Evolutionary conservation across 2,888 invertebrate species (phyloP).

Genomic region (Leptopilina syphax): DNA sequence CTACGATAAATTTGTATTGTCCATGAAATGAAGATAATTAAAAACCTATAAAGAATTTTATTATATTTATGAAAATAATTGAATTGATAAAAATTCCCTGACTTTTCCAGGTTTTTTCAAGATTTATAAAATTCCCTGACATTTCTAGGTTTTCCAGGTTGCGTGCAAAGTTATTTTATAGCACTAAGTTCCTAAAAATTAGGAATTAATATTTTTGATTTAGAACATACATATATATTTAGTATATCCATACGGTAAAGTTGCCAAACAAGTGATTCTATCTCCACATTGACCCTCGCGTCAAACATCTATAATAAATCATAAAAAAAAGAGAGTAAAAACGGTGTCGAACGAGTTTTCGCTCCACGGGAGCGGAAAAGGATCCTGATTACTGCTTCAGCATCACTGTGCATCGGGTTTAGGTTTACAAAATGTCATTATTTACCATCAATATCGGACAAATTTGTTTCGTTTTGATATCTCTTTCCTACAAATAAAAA

Average conservation of each 20-base stretch:
- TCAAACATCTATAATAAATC: constrained; percentile 6
- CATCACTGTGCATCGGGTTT: constrained; percentile 19
- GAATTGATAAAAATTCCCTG: too few relatives aligned
- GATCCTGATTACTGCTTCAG: constrained; percentile 11
- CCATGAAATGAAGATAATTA: too few relatives aligned
- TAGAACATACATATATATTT: not conserved
- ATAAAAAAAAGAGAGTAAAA: constrained; percentile 22
- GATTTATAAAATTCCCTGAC: too few relatives aligned
- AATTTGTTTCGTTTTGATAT: constrained; percentile 12
- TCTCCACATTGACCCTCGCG: not conserved
- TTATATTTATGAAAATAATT: too few relatives aligned
- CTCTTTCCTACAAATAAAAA: not conserved
- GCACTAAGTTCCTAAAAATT: too few relatives aligned
- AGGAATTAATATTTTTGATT: too few relatives aligned
- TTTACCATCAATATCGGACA: constrained; percentile 7
- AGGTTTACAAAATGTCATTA: constrained; percentile 32
- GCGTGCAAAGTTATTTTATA: too few relatives aligned
- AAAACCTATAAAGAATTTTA: too few relatives aligned
- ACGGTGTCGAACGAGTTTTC: constrained; percentile 20
- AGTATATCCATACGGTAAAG: too few relatives aligned
- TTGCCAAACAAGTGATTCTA: not conserved
- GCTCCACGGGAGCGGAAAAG: constrained; percentile 26
- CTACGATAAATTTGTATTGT: too few relatives aligned
- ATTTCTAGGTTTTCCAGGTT: too few relatives aligned
- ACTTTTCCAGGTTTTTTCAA: too few relatives aligned